These are phyloP conservation scores for Teleopsis dalmanni DNA, from an alignment of 1,140 invertebrate genomes.

Conservation along the genomic window DNA sequence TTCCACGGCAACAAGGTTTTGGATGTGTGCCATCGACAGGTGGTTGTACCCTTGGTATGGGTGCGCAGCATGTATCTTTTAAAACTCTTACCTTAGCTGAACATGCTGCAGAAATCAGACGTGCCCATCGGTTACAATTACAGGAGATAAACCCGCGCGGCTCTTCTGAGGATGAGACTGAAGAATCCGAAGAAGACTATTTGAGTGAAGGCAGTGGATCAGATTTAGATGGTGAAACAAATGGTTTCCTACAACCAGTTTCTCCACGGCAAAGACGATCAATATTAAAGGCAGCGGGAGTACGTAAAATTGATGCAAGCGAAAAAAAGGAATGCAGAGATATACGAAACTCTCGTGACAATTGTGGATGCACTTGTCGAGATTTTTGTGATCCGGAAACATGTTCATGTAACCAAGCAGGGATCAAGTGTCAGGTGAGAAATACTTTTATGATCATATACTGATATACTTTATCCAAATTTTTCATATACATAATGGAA, in stretches of 20 bases:
- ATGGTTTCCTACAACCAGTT: conserved; percentile 89
- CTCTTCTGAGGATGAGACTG: conserved; percentile 64
- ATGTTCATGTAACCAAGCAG: conserved; percentile 87
- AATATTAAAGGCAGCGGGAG: conserved; percentile 78
- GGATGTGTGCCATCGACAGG: conserved; percentile 95
- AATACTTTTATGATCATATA: no score
- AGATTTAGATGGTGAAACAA: conserved; percentile 82
- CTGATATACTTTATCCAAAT: no score
- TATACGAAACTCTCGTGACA: conserved; percentile 84
- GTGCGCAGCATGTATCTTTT: conserved; percentile 69
- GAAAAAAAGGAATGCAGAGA: conserved; percentile 93
- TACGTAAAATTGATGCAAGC: conserved; percentile 84
- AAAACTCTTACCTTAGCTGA: conserved; percentile 57
- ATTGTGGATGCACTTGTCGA: conserved; percentile 93
- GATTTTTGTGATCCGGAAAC: conserved; percentile 91
- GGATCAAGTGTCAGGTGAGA: conserved; percentile 88
- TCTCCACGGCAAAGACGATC: conserved; percentile 83
- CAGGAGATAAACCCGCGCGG: conserved; percentile 55
- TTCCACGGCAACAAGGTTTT: conserved; percentile 92
- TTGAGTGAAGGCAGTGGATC: conserved; percentile 75
- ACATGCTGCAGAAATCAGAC: conserved; percentile 78
- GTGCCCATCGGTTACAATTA: conserved; percentile 74
- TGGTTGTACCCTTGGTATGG: conserved; percentile 95
- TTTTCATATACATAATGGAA: neutral
- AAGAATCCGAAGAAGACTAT: conserved; percentile 67